These are phyloP conservation scores for Pseudococcus longispinus DNA, from an alignment of 2,888 invertebrate species.

Conservation along the genomic window DNA sequence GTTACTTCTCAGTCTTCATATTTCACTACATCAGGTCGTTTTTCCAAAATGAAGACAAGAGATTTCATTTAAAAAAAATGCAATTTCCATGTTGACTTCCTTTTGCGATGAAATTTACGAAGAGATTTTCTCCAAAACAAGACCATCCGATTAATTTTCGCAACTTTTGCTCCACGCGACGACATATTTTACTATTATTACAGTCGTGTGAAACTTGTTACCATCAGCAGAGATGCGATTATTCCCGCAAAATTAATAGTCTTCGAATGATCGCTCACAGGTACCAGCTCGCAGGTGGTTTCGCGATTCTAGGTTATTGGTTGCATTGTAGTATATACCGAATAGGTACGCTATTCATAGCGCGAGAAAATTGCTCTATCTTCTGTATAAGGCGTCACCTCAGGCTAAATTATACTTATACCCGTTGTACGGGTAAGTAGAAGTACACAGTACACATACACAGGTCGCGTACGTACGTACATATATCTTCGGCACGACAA, in stretches of 20 bases:
- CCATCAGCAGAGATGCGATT: neutral
- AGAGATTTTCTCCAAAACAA: neutral
- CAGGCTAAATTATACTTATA: neutral
- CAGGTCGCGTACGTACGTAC: neutral
- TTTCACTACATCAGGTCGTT: no score
- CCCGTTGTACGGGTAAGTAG: neutral
- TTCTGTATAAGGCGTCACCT: conserved; percentile 10
- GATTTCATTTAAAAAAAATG: no score
- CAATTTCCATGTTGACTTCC: no score
- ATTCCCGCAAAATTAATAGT: neutral
- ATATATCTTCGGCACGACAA: neutral
- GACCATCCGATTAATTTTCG: neutral
- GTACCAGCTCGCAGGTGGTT: neutral
- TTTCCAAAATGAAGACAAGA: no score
- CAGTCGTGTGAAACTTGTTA: neutral
- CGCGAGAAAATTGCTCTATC: conserved; percentile 6
- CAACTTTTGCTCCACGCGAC: neutral
- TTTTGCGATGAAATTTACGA: no score
- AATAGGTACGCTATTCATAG: neutral
- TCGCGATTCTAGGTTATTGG: neutral
- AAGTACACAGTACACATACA: neutral
- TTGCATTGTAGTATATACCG: neutral
- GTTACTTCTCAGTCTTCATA: no score
- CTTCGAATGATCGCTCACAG: neutral
- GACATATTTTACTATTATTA: neutral